These are phyloP conservation scores for Drosophila prosaltans DNA, from an alignment of 1,140 invertebrate genomes.

Conservation along the genomic window DNA sequence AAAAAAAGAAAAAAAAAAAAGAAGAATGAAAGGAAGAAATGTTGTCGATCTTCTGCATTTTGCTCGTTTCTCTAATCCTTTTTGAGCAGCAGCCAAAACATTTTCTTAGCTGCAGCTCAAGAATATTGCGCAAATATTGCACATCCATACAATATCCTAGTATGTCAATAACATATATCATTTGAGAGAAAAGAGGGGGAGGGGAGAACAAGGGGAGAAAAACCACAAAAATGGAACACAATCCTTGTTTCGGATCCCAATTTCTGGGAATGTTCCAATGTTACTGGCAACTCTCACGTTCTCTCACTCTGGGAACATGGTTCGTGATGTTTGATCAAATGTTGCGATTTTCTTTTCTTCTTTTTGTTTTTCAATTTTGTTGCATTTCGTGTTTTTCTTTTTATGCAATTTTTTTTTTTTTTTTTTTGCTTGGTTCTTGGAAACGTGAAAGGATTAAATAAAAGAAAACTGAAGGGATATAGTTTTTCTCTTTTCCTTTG, in stretches of 20 bases:
- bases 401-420: slow-evolving; percentile 49
- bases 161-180: slow-evolving; percentile 54
- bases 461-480: neutral
- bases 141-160: slow-evolving; percentile 11
- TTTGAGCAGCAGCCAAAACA: slow-evolving; percentile 63
- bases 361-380: slow-evolving; percentile 2
- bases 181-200: slow-evolving; percentile 24
- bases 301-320: slow-evolving; percentile 43
- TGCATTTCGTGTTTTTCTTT: slow-evolving; percentile 24
- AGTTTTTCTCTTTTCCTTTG: slow-evolving; percentile 6
- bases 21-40: neutral
- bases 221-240: slow-evolving; percentile 78
- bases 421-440: slow-evolving; percentile 22
- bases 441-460: slow-evolving; percentile 63
- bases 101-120: slow-evolving; percentile 75
- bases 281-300: slow-evolving; percentile 57
- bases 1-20: neutral
- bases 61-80: slow-evolving; percentile 54
- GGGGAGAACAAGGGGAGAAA: neutral
- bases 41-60: slow-evolving; percentile 17
- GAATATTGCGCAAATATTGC: slow-evolving; percentile 68
- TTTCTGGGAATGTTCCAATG: slow-evolving; percentile 59
- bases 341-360: slow-evolving; percentile 62
- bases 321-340: slow-evolving; percentile 70
- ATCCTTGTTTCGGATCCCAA: slow-evolving; percentile 36